These are phyloP conservation scores for Nephrotoma appendiculata DNA, from an alignment of 2,888 invertebrate species.

Conservation along the genomic window DNA sequence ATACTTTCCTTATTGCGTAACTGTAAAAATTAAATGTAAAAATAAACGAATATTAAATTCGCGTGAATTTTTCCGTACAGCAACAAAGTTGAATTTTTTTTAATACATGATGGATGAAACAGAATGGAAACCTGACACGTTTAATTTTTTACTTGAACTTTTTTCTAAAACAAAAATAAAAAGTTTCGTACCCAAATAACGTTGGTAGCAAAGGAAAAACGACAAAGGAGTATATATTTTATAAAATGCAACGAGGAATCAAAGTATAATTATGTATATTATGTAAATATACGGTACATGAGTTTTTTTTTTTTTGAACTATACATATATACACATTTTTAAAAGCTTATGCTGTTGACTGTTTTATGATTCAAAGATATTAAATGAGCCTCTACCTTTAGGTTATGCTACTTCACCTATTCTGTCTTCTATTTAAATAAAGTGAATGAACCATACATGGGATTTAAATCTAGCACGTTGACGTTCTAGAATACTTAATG, in stretches of 20 bases:
- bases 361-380: too few species aligned
- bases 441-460: too few species aligned
- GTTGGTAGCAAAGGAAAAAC: not conserved
- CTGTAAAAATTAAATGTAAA: not conserved
- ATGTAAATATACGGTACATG: not conserved
- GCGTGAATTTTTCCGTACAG: not conserved
- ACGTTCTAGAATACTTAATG: too few species aligned
- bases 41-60: not conserved
- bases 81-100: not conserved
- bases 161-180: not conserved
- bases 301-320: not conserved
- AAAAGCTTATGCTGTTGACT: not conserved
- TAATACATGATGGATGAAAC: not conserved
- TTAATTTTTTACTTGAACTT: not conserved
- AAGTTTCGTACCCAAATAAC: not conserved
- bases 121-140: not conserved
- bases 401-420: too few species aligned
- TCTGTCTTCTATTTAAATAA: too few species aligned
- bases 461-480: too few species aligned
- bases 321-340: too few species aligned
- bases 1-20: not conserved
- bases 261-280: not conserved
- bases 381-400: too few species aligned
- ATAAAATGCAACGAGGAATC: not conserved
- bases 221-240: not conserved